Evolutionary conservation across 2,888 invertebrate genomes (phyloP), one percentile per base, ranked within the genome.

Genomic region (Ennomos quercinarius): DNA sequence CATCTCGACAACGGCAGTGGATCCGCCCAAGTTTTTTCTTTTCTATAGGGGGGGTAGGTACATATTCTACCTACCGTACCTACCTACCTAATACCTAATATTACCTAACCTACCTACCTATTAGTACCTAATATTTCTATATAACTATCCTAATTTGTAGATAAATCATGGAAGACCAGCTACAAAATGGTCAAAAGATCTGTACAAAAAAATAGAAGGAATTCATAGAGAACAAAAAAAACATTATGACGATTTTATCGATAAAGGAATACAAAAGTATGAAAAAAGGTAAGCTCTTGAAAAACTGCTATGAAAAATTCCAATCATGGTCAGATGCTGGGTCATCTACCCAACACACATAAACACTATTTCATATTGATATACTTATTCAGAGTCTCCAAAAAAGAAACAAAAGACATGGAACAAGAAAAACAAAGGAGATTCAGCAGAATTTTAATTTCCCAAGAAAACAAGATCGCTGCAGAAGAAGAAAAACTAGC

Each of bases 181-280:
- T 36, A 62, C 64, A 8, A 59, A 59, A 10, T 54, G 57, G 51
- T 66, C 65, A 34, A 71, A 68, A 47, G 65, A 64, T 43, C 55
- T 71, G 42, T 81, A 71, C 59, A 68, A 81, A 62, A 55, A 67
- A 8, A 55, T 83, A 10, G 73, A 78, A 60, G 62, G 72, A 43
- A 51, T 71, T 13, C 70, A 81, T 51, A 63, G 73, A 9, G 64
- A 76, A 38, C 67, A 80, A 63, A 68, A 70, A 8, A 73, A 68
- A 57, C 63, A 62, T 39, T 81, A 78, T 46, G 71, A 83, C 2
- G 72, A 74, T 10, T 83, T 85, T 53, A 45, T 85, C 12, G 70
- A 78, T 12, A 78, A 73, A 60, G 79, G 76, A 46, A 61, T 76
- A 9, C 66, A 71, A 56, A 54, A 51, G 13, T 56, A 62, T 1